Percentiles rank a stretch among this genome's conserved stretches.
Evolutionary conservation across 2,888 invertebrate genomes (phyloP).

Genomic region (Poecilobothrus nobilitatus): DNA sequence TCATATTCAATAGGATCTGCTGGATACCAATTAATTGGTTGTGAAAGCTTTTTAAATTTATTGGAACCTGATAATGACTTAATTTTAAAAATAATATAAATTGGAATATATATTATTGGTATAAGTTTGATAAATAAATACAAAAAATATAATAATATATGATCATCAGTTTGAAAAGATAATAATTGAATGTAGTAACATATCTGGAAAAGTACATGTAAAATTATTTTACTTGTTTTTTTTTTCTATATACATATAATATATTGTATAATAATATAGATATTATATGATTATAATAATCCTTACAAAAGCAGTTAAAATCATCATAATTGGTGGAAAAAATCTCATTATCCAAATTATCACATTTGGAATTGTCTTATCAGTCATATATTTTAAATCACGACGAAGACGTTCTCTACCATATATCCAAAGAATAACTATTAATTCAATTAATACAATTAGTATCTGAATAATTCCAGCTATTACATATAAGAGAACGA

Average conservation of each 20-base stretch:
- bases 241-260: too few relatives aligned
- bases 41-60: slow-evolving; percentile 1
- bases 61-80: slow-evolving; percentile 30
- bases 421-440: slow-evolving; percentile 23
- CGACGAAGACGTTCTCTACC: slow-evolving; percentile 23
- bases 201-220: too few relatives aligned
- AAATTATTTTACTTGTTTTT: too few relatives aligned
- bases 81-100: slow-evolving; percentile 31
- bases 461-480: slow-evolving; percentile 53
- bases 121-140: slow-evolving; percentile 24
- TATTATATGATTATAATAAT: not conserved
- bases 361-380: slow-evolving; percentile 16
- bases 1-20: slow-evolving; percentile 30
- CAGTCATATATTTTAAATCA: slow-evolving; percentile 22
- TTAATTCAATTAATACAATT: slow-evolving; percentile 50
- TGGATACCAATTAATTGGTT: slow-evolving; percentile 9
- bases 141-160: too few relatives aligned
- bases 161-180: slow-evolving; percentile 15
- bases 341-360: slow-evolving; percentile 47
- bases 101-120: slow-evolving; percentile 34
- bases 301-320: slow-evolving; percentile 27
- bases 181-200: too few relatives aligned
- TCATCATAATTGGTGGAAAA: slow-evolving; percentile 66
- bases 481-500: too few relatives aligned
- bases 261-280: too few relatives aligned